Conservation (phyloP, 1,140 invertebrate genomes). For the Atta cephalotes region DNA sequence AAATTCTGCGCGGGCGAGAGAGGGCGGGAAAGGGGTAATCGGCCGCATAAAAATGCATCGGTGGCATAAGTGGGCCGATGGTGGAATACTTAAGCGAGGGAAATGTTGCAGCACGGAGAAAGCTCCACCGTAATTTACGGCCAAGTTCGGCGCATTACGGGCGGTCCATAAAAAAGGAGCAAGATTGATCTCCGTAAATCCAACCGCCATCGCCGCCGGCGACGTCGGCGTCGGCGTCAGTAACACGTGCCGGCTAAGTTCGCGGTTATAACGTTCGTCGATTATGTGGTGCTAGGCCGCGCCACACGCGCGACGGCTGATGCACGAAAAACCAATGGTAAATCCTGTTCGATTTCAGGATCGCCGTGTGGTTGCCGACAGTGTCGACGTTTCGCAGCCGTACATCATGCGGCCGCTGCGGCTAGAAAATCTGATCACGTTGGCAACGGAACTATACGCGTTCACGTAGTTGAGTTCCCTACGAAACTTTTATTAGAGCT, state of each 20-base stretch:
- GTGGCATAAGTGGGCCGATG: slow-evolving; percentile 74
- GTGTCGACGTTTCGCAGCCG: slow-evolving; percentile 15
- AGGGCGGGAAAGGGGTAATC: slow-evolving; percentile 61
- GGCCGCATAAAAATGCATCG: slow-evolving; percentile 75
- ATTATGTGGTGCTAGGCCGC: slow-evolving; percentile 52
- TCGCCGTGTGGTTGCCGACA: background rate
- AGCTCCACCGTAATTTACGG: slow-evolving; percentile 66
- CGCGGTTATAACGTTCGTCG: slow-evolving; percentile 62
- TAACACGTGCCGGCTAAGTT: slow-evolving; percentile 72
- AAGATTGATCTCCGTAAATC: slow-evolving; percentile 73
- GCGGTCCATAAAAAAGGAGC: slow-evolving; percentile 21
- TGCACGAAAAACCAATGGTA: slow-evolving; percentile 8
- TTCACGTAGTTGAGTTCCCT: background rate
- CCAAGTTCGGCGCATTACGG: slow-evolving; percentile 70
- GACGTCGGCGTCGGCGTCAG: slow-evolving; percentile 43
- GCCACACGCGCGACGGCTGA: background rate
- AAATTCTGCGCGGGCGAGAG: slow-evolving; percentile 43
- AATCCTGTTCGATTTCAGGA: slow-evolving; percentile 8
- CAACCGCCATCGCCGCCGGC: background rate
- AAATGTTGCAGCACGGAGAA: slow-evolving; percentile 34
- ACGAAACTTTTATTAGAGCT: slow-evolving; percentile 49
- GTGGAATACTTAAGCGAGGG: slow-evolving; percentile 71
- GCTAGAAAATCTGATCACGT: slow-evolving; percentile 54
- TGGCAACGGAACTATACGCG: background rate
- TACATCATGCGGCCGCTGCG: slow-evolving; percentile 27